Percentiles rank a stretch among this genome's conserved stretches.
phyloP scores from a whole-genome alignment of 2,113 vertebrate species.

The Lampris megalopsis region DNA sequence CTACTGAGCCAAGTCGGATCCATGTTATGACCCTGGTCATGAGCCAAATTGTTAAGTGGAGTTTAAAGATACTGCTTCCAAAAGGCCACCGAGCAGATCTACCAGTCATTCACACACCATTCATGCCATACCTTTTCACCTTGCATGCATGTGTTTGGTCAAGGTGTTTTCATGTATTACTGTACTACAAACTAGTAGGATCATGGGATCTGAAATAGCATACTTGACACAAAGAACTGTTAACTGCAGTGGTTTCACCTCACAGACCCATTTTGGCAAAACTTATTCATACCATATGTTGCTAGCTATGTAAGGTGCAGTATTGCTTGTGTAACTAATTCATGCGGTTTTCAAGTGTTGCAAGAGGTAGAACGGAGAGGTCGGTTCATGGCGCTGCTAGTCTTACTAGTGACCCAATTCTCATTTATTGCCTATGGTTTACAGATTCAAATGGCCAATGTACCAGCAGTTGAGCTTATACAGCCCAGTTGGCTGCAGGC shows the following conservation, averaged over 20 bases:
- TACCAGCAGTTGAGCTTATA: constrained; percentile 1
- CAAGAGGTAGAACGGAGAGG: not conserved
- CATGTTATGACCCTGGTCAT: too few species aligned
- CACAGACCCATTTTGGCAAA: too few species aligned
- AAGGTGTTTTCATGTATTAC: too few species aligned
- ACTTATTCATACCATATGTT: too few species aligned
- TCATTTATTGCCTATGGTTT: not conserved
- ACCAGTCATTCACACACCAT: too few species aligned
- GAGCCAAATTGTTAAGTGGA: too few species aligned
- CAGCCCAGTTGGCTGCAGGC: constrained; percentile 32
- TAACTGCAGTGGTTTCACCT: too few species aligned
- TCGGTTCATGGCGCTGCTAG: not conserved
- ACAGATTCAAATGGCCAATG: constrained; percentile 1
- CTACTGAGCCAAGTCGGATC: not conserved
- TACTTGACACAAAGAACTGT: not conserved
- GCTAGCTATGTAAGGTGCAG: not conserved
- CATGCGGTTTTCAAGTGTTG: not conserved
- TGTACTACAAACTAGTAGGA: not conserved
- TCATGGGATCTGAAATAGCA: not conserved
- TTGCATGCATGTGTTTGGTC: too few species aligned
- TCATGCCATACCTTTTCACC: too few species aligned
- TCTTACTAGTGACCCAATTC: constrained; percentile 2
- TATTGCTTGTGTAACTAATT: not conserved
- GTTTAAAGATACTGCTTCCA: too few species aligned
- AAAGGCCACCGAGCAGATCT: too few species aligned